Percentiles rank a stretch among this genome's conserved stretches.
These are phyloP conservation scores for Isurus oxyrinchus DNA, from an alignment of 2,113 vertebrate genomes.

Conservation along the genomic window DNA sequence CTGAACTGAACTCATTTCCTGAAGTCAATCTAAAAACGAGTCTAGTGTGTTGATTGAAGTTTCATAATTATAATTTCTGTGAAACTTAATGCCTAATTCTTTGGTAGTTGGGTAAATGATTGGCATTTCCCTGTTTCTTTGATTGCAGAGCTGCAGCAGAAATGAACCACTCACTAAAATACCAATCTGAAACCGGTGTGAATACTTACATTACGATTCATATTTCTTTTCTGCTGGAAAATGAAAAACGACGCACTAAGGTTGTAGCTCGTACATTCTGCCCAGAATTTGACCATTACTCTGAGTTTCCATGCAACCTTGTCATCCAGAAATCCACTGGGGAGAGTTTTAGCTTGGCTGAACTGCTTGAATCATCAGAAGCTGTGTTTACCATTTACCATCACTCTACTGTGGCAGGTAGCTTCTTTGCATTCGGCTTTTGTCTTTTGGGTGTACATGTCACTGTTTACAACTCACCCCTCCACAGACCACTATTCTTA, in stretches of 20 bases:
- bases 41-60: neutral
- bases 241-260: constrained; percentile 56
- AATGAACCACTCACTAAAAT: constrained; percentile 58
- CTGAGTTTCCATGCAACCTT: constrained; percentile 68
- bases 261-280: constrained; percentile 71
- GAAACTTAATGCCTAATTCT: neutral
- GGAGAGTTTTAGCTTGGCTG: constrained; percentile 75
- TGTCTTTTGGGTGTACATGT: neutral
- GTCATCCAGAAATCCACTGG: constrained; percentile 64
- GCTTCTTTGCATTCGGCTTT: neutral
- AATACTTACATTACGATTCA: constrained; percentile 70
- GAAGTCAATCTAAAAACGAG: neutral
- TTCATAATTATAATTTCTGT: neutral
- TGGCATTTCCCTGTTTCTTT: neutral
- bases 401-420: constrained; percentile 58
- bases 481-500: neutral
- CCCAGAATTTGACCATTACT: constrained; percentile 74
- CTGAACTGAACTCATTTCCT: neutral
- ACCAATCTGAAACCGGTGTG: constrained; percentile 67
- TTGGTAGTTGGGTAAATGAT: neutral
- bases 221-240: constrained; percentile 70
- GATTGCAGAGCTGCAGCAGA: constrained; percentile 63
- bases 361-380: constrained; percentile 66
- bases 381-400: constrained; percentile 77
- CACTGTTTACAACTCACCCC: neutral